Percentiles rank a stretch among this genome's conserved stretches.
Conservation (phyloP, 1,140 invertebrate genomes). For the Drosophila ananassae region DNA sequence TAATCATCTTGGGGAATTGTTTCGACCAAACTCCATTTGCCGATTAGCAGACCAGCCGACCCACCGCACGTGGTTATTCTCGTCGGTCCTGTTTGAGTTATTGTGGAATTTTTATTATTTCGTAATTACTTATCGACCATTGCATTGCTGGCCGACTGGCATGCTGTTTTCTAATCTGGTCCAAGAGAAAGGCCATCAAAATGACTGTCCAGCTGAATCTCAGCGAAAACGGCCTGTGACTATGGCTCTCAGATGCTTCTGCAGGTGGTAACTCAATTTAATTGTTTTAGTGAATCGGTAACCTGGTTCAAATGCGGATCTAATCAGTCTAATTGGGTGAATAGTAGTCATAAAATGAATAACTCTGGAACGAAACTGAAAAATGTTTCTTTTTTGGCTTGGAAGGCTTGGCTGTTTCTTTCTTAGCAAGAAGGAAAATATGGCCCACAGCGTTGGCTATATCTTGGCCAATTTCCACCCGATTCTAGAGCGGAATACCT, state of each 20-base stretch:
- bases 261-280: constrained; percentile 65
- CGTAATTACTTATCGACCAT: constrained; percentile 58
- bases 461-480: no score
- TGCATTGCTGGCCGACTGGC: constrained; percentile 33
- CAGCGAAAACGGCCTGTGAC: constrained; percentile 19
- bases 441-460: no score
- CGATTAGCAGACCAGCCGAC: constrained; percentile 51
- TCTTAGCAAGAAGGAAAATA: no score
- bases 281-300: constrained; percentile 43
- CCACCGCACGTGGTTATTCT: constrained; percentile 51
- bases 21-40: constrained; percentile 60
- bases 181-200: constrained; percentile 51
- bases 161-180: constrained; percentile 37
- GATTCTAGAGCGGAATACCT: no score
- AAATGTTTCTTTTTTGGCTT: no score
- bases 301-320: constrained; percentile 11
- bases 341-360: background rate
- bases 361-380: no score
- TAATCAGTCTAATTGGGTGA: background rate
- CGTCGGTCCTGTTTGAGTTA: constrained; percentile 44
- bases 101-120: constrained; percentile 50
- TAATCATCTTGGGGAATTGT: constrained; percentile 67
- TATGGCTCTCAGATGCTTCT: constrained; percentile 16
- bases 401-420: no score
- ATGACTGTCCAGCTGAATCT: constrained; percentile 44